These are phyloP conservation scores for Frankliniella fusca DNA, from an alignment of 2,888 invertebrate species.

Conservation along the genomic window DNA sequence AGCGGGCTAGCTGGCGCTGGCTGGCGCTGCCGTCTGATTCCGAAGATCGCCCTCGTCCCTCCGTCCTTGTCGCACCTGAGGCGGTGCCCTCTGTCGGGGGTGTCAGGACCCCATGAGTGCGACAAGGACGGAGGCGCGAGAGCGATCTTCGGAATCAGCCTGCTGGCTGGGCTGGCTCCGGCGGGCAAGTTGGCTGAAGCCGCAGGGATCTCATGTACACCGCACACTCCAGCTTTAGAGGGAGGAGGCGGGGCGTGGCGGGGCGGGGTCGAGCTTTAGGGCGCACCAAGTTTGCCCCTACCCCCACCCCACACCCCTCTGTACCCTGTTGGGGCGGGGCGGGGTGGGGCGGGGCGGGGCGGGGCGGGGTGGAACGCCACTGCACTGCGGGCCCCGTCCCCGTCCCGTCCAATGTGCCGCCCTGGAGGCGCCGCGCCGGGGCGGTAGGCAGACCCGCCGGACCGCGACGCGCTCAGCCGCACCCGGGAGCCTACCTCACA, in stretches of 20 bases:
- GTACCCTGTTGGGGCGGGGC: too few species aligned
- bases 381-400: not conserved
- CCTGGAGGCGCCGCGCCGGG: not conserved
- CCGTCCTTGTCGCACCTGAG: too few species aligned
- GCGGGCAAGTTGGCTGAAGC: not conserved
- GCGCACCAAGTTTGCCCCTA: not conserved
- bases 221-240: too few species aligned
- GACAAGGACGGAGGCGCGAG: too few species aligned
- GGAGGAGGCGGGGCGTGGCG: not conserved
- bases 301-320: too few species aligned
- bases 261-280: not conserved
- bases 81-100: too few species aligned
- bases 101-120: too few species aligned
- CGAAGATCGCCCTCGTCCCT: too few species aligned
- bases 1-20: not conserved
- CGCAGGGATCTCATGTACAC: not conserved
- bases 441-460: not conserved
- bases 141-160: too few species aligned
- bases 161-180: not conserved
- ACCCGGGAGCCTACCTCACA: too few species aligned
- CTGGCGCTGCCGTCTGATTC: too few species aligned
- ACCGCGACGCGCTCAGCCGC: not conserved
- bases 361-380: not conserved
- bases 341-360: not conserved
- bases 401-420: not conserved